A percentile compares a stretch with the other conserved stretches of the same genome.
phyloP scores from a whole-genome alignment of 2,797 vertebrate species.

The Psittacula derbiana region DNA sequence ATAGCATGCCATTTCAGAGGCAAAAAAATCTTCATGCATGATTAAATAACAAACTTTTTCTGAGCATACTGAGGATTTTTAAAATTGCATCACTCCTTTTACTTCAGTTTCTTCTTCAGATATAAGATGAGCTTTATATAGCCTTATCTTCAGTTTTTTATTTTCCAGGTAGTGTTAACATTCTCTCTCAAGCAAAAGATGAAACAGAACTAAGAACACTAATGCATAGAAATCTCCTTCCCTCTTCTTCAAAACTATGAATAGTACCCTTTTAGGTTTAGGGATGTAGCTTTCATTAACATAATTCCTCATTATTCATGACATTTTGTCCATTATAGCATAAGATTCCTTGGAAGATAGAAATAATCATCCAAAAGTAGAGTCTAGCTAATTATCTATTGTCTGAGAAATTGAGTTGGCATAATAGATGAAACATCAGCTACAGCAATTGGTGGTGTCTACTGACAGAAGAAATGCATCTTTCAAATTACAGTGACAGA shows the following conservation, averaged over 20 bases:
- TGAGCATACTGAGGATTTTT: background rate
- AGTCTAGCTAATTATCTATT: slow-evolving; percentile 60
- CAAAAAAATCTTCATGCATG: background rate
- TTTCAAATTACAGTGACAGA: slow-evolving; percentile 17
- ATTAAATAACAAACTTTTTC: slow-evolving; percentile 17
- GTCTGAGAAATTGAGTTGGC: slow-evolving; percentile 20
- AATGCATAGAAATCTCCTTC: background rate
- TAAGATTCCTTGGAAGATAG: slow-evolving; percentile 39
- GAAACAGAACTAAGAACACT: background rate
- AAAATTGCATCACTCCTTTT: background rate
- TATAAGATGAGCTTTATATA: background rate
- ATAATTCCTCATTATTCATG: slow-evolving; percentile 65
- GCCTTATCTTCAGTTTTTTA: background rate
- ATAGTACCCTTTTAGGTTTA: background rate
- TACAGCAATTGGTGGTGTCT: slow-evolving; percentile 4
- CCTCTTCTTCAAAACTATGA: slow-evolving; percentile 18
- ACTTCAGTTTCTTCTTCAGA: background rate
- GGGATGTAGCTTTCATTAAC: background rate
- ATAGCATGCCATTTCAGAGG: background rate
- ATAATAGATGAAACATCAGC: slow-evolving; percentile 64
- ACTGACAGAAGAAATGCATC: slow-evolving; percentile 35
- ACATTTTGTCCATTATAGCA: slow-evolving; percentile 62
- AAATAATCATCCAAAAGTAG: slow-evolving; percentile 56
- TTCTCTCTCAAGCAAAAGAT: background rate
- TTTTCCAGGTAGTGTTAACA: slow-evolving; percentile 16